Evolutionary conservation across 2,113 vertebrate genomes (phyloP).

Genomic region (Salvelinus alpinus): DNA sequence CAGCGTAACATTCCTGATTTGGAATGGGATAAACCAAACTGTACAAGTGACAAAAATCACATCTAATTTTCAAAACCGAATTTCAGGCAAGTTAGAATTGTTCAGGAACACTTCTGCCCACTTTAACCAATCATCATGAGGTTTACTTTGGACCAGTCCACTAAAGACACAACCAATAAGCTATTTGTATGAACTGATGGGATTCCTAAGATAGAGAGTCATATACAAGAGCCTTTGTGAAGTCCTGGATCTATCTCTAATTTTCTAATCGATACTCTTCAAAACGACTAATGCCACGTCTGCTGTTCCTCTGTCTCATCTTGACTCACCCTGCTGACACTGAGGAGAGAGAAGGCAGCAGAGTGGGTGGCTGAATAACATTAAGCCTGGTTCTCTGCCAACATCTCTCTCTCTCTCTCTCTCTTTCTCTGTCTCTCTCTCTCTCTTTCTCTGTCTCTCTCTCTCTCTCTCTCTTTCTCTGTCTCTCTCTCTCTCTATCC

Average conservation of each 20-base stretch:
- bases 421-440: fast-evolving
- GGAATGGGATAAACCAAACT: too few relatives aligned
- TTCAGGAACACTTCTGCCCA: too few relatives aligned
- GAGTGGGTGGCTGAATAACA: conserved; percentile 29
- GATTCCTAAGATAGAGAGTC: neutral
- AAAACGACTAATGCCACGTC: conserved; percentile 3
- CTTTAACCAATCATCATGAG: too few relatives aligned
- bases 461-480: fast-evolving
- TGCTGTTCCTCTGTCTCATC: conserved; percentile 21
- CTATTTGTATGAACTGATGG: too few relatives aligned
- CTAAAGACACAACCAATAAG: too few relatives aligned
- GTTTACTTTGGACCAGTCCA: too few relatives aligned
- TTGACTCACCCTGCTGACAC: conserved; percentile 24
- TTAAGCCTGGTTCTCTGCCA: conserved; percentile 24
- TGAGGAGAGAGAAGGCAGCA: conserved; percentile 1
- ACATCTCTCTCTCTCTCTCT: neutral
- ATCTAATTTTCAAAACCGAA: too few relatives aligned
- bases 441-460: neutral
- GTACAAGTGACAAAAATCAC: too few relatives aligned
- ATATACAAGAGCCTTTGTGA: neutral
- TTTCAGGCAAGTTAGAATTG: too few relatives aligned
- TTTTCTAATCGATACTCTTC: conserved; percentile 29
- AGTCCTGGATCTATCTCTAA: conserved; percentile 10
- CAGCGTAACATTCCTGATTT: too few relatives aligned
- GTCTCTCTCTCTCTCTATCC: fast-evolving